Evolutionary conservation across 2,113 vertebrate species (phyloP), one percentile per base, ranked within the genome.

Genomic region (Ptilonorhynchus violaceus): DNA sequence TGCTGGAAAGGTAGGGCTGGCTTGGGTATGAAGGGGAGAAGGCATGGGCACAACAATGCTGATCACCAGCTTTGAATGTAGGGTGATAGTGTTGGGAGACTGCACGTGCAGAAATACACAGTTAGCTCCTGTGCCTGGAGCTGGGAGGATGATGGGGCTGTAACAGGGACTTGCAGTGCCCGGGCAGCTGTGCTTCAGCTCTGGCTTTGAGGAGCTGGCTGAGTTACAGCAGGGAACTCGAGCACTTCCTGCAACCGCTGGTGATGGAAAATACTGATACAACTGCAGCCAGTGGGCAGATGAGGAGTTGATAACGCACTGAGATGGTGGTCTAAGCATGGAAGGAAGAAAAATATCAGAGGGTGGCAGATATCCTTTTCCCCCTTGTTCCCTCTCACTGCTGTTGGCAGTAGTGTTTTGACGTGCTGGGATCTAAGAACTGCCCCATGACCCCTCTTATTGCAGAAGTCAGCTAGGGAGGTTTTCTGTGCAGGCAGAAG

Each of bases 1-100:
- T 98, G 97, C 97, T 99, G 89, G 99, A 99, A 97, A 99, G 98
- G 99, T 99, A 98, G 89, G 96, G 28, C 28, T 80, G 66, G 35
- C 27, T 69, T 70, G 46, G 58, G 13, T 28, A 11, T 10, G 4
- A 31, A 33, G 5, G 68, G 35, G 20, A 53, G 30, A 30, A 50
- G 46, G 13, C 1, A 3, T 11, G 10, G 35, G 25, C 31, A 15
- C 9, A 25, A 6, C 2, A 47, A 19, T 59, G n/a, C 35, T 52
- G 28, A 39, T 50, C 18, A 75, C 12, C 24, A n/a, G 49, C 30
- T 30, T 62, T 49, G 46, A 63, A 25, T 13, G 33, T 15, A 78
- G 46, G 55, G 19, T 52, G 37, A 8, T 15, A 31, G 30, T 25
- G 30, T 1, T 72, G 69, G 33, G 55, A 58, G 66, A 56, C 5